Conservation (phyloP, 1,140 invertebrate species). For the Philotrypesis tridentata region DNA sequence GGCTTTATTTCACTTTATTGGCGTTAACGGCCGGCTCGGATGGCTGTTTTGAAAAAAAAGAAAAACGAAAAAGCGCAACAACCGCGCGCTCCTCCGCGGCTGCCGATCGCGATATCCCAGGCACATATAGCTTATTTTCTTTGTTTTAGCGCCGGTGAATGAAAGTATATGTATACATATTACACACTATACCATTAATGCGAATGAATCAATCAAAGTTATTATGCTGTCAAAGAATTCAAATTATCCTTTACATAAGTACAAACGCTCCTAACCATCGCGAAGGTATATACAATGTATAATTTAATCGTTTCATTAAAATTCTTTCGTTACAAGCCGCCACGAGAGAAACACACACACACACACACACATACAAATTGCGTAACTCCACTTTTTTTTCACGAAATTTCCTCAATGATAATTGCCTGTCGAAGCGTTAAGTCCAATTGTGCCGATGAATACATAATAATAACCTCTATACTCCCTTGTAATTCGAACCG, state of each 20-base stretch:
- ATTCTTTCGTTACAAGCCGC: background rate
- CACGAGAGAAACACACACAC: too few species aligned
- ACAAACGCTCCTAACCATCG: too few species aligned
- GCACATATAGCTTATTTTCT: too few species aligned
- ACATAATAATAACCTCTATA: conserved; percentile 13
- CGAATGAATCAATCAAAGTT: background rate
- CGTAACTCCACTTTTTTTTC: background rate
- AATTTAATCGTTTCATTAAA: background rate
- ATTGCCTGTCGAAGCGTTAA: background rate
- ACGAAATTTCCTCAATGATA: background rate
- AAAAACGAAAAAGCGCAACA: too few species aligned
- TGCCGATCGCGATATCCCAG: too few species aligned
- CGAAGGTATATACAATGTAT: too few species aligned
- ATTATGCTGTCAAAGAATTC: background rate
- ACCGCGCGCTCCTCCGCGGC: background rate
- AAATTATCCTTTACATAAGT: too few species aligned
- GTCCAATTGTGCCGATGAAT: background rate
- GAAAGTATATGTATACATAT: too few species aligned
- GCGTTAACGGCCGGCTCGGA: background rate
- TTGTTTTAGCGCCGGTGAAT: too few species aligned
- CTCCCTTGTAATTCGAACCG: conserved; percentile 7
- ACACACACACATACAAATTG: background rate
- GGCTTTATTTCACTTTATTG: background rate
- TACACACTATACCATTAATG: too few species aligned
- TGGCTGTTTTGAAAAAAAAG: background rate